Evolutionary conservation across 2,113 vertebrate genomes (phyloP), one percentile per base, ranked within the genome.

Genomic region (Myodes glareolus): DNA sequence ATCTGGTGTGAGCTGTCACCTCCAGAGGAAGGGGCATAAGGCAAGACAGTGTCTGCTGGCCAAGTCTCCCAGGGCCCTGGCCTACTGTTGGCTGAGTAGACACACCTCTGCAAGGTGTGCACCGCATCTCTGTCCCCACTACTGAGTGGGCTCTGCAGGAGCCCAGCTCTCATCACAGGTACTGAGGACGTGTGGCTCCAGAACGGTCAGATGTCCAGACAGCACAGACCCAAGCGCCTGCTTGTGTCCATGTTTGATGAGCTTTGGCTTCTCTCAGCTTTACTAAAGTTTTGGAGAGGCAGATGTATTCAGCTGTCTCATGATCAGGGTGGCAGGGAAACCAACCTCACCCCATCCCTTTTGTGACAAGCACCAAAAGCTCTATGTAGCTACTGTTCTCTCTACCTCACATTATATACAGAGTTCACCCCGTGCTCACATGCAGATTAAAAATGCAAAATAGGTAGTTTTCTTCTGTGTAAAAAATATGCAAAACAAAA

Each of bases 241-340:
- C 50, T 45, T 12, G 67, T 67, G 55, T 13, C 36, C 17, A 11
- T 52, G 21, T 50, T 25, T 65, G 31, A 82, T 14, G 42, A 68
- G 19, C 58, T 93, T 67, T 70, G 93, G 7, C 68, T 52, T 73
- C 95, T 75, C 61, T 58, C 36, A 75, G 25, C 81, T 95, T 86
- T 65, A 31, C 9, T 27, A 84, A 16, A 19, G 39, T 88, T 92
- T n/a, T 58, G 93, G 11, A 91, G 23, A 42, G 13, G 50, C 78
- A 80, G n/a, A 89, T 73, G 23, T 86, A 65, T 16, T 72, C 42
- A 42, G 77, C 23, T 73, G 4, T 76, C 86, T 45, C 27, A 5
- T 50, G 72, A 88, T 31, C 11, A 27, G 25, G 36, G 17, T 50
- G 33, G 55, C 33, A 88, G 36, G 77, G 33, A 91, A 81, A 90